phyloP scores from a whole-genome alignment of 1,140 invertebrate species.

The Zaprionus davidi region DNA sequence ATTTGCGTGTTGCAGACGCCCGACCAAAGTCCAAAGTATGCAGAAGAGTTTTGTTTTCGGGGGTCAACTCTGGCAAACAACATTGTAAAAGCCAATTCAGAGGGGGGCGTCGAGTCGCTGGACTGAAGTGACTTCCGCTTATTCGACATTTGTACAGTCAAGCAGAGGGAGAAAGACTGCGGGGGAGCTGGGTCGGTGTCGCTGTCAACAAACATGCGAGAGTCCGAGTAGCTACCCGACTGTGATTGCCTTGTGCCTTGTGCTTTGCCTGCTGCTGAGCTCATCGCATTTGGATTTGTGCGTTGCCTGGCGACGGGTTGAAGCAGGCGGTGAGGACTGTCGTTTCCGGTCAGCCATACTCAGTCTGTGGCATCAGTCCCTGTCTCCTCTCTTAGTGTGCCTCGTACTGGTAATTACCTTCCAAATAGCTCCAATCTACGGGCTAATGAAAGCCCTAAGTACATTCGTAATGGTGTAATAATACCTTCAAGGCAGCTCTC shows the following conservation, averaged over 20 bases:
- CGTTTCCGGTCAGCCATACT: conserved; percentile 63
- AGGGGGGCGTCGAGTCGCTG: conserved; percentile 34
- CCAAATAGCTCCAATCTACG: conserved; percentile 78
- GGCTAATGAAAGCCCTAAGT: conserved; percentile 79
- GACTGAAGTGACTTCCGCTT: conserved; percentile 32
- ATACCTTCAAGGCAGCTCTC: conserved; percentile 67
- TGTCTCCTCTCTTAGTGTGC: not conserved
- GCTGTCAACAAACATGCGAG: conserved; percentile 61
- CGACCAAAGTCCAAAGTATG: conserved; percentile 9
- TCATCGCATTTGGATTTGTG: conserved; percentile 62
- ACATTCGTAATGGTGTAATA: conserved; percentile 81
- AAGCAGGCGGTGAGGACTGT: not conserved
- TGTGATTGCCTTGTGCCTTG: conserved; percentile 51
- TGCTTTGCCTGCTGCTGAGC: conserved; percentile 43
- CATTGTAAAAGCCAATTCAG: conserved; percentile 69
- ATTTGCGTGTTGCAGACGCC: conserved; percentile 77
- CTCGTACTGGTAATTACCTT: conserved; percentile 64
- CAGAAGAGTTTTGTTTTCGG: conserved; percentile 44
- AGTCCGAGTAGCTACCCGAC: not conserved
- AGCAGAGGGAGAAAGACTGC: not conserved
- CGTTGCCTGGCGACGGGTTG: conserved; percentile 25
- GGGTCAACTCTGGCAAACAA: conserved; percentile 63
- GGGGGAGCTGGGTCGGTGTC: conserved; percentile 15
- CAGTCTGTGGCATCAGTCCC: conserved; percentile 24
- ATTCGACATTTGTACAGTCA: conserved; percentile 27